Percentiles rank a stretch among this genome's conserved stretches.
These are phyloP conservation scores for Bos taurus DNA, from an alignment of 2,113 vertebrate genomes.

Conservation along the genomic window DNA sequence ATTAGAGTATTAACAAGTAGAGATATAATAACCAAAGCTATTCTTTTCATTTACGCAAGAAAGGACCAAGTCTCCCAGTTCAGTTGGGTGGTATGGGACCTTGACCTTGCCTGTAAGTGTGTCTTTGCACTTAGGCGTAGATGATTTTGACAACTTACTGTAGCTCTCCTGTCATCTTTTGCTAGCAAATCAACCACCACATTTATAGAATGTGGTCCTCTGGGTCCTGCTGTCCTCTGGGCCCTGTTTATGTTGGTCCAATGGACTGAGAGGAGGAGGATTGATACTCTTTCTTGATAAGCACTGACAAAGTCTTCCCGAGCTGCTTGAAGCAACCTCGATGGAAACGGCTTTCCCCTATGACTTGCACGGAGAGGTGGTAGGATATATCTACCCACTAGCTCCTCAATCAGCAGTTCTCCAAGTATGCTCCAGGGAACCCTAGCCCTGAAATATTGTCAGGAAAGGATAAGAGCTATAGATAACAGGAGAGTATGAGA, in stretches of 20 bases:
- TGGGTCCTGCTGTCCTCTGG: background rate
- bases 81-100: background rate
- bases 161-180: background rate
- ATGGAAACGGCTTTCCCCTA: background rate
- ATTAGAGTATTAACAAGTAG: background rate
- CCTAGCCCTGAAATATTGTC: background rate
- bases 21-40: background rate
- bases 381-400: too few species aligned
- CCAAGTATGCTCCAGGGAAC: background rate
- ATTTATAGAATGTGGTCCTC: background rate
- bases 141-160: background rate
- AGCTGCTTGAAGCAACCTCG: rapidly evolving
- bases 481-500: background rate
- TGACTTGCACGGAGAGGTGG: background rate
- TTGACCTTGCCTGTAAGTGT: background rate
- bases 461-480: background rate
- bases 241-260: background rate
- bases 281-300: background rate
- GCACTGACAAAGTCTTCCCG: background rate
- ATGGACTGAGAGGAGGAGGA: background rate
- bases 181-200: background rate
- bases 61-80: background rate
- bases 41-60: background rate
- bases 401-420: background rate
- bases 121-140: background rate